Conservation (phyloP, 2,888 invertebrate species). For the Andricus quercusramuli region DNA sequence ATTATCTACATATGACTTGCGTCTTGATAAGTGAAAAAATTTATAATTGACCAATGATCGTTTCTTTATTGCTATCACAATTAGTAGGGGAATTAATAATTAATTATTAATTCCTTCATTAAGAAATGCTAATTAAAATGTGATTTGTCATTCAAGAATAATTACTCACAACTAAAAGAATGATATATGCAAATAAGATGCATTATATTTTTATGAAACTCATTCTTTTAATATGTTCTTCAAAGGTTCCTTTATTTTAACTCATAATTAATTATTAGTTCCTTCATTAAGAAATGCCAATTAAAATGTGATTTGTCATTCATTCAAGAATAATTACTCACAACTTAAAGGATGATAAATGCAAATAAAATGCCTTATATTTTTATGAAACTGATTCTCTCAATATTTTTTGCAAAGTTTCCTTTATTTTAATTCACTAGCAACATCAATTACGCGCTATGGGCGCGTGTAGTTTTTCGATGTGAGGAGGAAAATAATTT, state of each 20-base stretch:
- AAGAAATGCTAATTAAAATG: neutral
- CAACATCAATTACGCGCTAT: no score
- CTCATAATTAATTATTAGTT: slow-evolving; percentile 18
- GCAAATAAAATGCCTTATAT: neutral
- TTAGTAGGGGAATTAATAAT: slow-evolving; percentile 1
- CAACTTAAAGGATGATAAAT: neutral
- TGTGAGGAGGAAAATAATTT: no score
- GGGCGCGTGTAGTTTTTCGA: no score
- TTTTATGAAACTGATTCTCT: no score
- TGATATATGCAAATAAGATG: neutral
- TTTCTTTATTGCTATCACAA: neutral
- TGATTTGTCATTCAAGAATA: neutral
- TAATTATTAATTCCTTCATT: slow-evolving; percentile 17
- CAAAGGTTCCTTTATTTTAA: no score
- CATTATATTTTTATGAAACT: neutral
- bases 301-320: slow-evolving; percentile 4
- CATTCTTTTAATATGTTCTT: no score
- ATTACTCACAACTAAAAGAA: neutral
- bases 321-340: neutral
- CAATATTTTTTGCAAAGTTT: no score
- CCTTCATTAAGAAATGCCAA: neutral
- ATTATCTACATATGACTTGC: slow-evolving; percentile 30
- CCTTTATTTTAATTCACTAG: no score
- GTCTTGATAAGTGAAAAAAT: slow-evolving; percentile 10
- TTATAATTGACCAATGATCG: slow-evolving; percentile 13